Conservation (phyloP, 2,113 vertebrate genomes). For the Leptobrachium leishanense region DNA sequence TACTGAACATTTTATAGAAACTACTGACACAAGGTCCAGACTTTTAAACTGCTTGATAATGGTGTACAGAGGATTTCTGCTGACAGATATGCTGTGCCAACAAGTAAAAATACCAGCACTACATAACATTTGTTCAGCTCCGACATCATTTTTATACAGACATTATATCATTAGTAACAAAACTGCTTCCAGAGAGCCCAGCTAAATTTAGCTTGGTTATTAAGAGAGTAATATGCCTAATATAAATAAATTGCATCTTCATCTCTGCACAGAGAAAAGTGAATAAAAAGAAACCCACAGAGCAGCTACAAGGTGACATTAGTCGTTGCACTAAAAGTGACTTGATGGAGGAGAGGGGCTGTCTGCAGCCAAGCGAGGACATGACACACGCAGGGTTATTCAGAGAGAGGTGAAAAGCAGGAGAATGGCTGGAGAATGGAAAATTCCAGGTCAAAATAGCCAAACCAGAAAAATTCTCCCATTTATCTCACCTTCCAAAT, state of each 20-base stretch:
- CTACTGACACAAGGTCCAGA: too few relatives aligned
- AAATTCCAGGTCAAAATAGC: too few relatives aligned
- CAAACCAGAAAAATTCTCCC: too few relatives aligned
- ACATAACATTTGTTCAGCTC: background rate
- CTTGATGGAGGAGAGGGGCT: slow-evolving; percentile 6
- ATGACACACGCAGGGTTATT: background rate
- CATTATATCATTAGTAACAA: slow-evolving; percentile 28
- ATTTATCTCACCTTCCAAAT: too few relatives aligned
- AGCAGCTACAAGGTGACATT: background rate
- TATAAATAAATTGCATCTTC: slow-evolving; percentile 18
- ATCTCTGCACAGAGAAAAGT: slow-evolving; percentile 5
- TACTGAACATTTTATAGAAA: too few relatives aligned
- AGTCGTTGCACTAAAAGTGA: slow-evolving; percentile 15
- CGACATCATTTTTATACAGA: slow-evolving; percentile 8
- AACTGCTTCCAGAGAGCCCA: background rate
- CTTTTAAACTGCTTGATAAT: too few relatives aligned
- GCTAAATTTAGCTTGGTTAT: background rate
- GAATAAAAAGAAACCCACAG: background rate
- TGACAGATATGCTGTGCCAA: too few relatives aligned
- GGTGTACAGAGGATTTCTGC: background rate
- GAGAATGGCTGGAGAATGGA: too few relatives aligned
- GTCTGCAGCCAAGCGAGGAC: background rate
- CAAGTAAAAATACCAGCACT: slow-evolving; percentile 27
- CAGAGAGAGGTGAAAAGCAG: too few relatives aligned
- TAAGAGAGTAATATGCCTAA: slow-evolving; percentile 31